Base-by-base conservation (phyloP, 1,140 invertebrate genomes). In the Hypsibius dujardini region DNA sequence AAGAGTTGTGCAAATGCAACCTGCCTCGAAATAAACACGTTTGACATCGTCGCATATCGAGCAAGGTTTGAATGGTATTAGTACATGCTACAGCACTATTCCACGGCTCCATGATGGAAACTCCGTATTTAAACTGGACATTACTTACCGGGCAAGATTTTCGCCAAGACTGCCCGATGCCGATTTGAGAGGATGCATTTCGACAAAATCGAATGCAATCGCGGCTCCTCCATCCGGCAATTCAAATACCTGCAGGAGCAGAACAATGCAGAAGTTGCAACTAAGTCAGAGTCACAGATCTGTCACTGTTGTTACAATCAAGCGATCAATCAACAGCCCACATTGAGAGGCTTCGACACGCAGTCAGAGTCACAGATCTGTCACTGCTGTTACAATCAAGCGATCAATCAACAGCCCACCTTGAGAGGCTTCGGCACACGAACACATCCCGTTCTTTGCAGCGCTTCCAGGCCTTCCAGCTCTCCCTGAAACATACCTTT, bases 401-500 rank as follows among this genome's bases (percentile, higher is more conserved):
- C 46, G 46, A 42, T 12, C 40, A 12, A 42, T 69, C 46, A 28
- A 42, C 7, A 7, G 28, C 46, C 15, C 28, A 70, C 70, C 40
- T 79, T 79, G 2, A 82, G 78, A 60, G 84, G 84, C 73, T 81
- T 79, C 28, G 85, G 85, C 46, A 81, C 82, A 73, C 75, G 77
- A 1, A 86, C 78, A 46, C 82, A 81, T 3, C 79, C 74, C 1
- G 84, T 83, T 12, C 72, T 76, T 59, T 72, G 46, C 2, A 86
- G 78, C 2, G 79, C 80, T 75, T 82, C 77, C 67, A 86, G 75
- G 67, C 83, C 80, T 72, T 79, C 80, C 73, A 77, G 78, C 77
- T 86, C 85, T 71, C 85, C 84, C 73, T 84, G 79, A 77, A 85
- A 85, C 84, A 85, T 84, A 7, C 75, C 70, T 62, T 78, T 73